These are phyloP conservation scores for Drosophila parthenogenetica DNA, from an alignment of 2,888 invertebrate species.

Conservation along the genomic window DNA sequence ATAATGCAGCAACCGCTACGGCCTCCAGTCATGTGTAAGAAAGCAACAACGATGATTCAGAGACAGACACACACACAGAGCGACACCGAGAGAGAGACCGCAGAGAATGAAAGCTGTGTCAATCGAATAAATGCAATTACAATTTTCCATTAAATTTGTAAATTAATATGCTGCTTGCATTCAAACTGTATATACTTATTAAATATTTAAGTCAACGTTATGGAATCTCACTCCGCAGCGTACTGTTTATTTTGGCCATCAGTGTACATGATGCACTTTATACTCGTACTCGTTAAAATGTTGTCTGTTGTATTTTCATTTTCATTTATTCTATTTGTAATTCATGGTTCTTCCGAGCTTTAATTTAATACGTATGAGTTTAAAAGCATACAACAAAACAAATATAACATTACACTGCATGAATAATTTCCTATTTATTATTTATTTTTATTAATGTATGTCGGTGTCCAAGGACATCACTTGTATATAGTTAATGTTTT, in stretches of 20 bases:
- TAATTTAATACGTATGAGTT: constrained; percentile 21
- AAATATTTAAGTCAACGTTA: constrained; percentile 38
- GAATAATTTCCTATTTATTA: constrained; percentile 35
- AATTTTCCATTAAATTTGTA: constrained; percentile 68
- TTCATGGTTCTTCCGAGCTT: constrained; percentile 22
- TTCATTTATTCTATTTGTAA: constrained; percentile 12
- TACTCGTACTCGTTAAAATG: constrained; percentile 19
- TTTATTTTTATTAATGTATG: constrained; percentile 40
- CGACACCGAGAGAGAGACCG: no score
- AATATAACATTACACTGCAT: constrained; percentile 6
- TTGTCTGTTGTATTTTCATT: constrained; percentile 37
- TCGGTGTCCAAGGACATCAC: background rate
- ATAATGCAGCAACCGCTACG: constrained; percentile 74
- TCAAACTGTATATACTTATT: constrained; percentile 41
- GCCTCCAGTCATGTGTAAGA: constrained; percentile 79
- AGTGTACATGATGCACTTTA: constrained; percentile 41
- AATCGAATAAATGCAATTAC: constrained; percentile 78
- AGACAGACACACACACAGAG: background rate
- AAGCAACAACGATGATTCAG: constrained; percentile 29
- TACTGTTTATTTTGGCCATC: constrained; percentile 41
- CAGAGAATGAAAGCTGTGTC: constrained; percentile 37
- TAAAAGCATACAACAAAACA: background rate
- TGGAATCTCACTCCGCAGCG: constrained; percentile 18
- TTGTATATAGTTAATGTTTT: constrained; percentile 66
- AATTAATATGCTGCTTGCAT: constrained; percentile 73